Base-by-base conservation (phyloP, 2,113 vertebrate species). In the Pygoscelis antarcticus region DNA sequence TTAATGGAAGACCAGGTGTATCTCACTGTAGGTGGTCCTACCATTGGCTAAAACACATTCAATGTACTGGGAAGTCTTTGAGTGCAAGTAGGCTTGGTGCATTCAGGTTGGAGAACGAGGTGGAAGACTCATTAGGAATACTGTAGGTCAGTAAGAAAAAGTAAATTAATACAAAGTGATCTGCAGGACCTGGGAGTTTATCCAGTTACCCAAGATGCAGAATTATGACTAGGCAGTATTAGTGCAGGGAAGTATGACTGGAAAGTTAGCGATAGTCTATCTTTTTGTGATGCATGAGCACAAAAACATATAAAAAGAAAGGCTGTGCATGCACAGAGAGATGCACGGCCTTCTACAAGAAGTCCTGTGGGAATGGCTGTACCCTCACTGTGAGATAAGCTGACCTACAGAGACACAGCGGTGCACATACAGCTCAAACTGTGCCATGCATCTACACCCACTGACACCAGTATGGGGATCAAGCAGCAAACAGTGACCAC, bases 401-500 rank as follows among this genome's bases (percentile, higher is more conserved):
- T 52, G 27, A 40, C 19, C 57, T 27, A 51, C 22, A 57, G 42
- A 58, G 21, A 22, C 4, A 13, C 7, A 17, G 30, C 3, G 2
- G 18, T 26, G 22, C 44, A 55, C 21, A 36, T 27, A n/a, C 54
- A 80, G 30, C 60, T 61, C n/a, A 10, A n/a, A 25, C 18, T 3
- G 11, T 46, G 29, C 42, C 10, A 6, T 4, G 8, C 7, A 11
- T 16, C 64, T 49, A 9, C 40, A 77, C 16, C 29, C 29, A 0
- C 1, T 25, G 30, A 15, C 12, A 57, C 6, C n/a, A 2, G 3
- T 8, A 5, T 8, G 13, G 47, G n/a, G 29, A 7, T 49, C n/a
- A 42, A 26, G 46, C 12, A 20, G n/a, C 26, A 27, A 68, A 22
- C 4, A 10, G 40, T 4, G 17, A 68, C 27, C 26, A 70, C 26